A percentile compares a stretch with the other conserved stretches of the same genome.
Evolutionary conservation across 1,140 invertebrate genomes (phyloP).

Genomic region (Euwallacea similis): DNA sequence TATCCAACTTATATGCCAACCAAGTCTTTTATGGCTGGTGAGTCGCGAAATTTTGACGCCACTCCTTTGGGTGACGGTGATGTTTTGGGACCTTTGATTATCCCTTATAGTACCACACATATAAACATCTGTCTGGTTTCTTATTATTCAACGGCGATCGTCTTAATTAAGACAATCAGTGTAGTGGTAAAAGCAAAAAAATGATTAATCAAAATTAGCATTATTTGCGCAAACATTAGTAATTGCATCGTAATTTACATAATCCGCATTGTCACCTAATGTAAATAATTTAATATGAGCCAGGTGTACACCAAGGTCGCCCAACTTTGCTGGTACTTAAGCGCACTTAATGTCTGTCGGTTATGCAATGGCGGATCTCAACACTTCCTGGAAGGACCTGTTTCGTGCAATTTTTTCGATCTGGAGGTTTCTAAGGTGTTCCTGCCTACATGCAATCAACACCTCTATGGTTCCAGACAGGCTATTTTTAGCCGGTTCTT

Average conservation of each 20-base stretch:
- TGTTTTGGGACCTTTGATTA: too few relatives aligned
- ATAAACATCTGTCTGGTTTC: too few relatives aligned
- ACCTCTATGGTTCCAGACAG: background rate
- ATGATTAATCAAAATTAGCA: background rate
- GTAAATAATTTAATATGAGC: background rate
- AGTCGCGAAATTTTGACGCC: too few relatives aligned
- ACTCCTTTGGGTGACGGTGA: too few relatives aligned
- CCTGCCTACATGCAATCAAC: background rate
- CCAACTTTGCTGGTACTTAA: background rate
- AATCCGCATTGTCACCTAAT: background rate
- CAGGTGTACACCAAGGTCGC: background rate
- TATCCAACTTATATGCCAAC: background rate
- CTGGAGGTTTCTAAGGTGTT: too few relatives aligned
- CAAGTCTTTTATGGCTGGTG: background rate
- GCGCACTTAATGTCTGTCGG: background rate
- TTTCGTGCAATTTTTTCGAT: too few relatives aligned
- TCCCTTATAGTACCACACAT: too few relatives aligned
- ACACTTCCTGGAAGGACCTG: too few relatives aligned
- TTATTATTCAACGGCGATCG: too few relatives aligned
- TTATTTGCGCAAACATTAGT: background rate
- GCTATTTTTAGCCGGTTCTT: conserved; percentile 14
- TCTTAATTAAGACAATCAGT: too few relatives aligned
- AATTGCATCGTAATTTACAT: background rate
- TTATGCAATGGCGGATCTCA: background rate
- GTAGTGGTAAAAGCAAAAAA: background rate